Conservation (phyloP, 2,888 invertebrate genomes). For the Globia sparganii region DNA sequence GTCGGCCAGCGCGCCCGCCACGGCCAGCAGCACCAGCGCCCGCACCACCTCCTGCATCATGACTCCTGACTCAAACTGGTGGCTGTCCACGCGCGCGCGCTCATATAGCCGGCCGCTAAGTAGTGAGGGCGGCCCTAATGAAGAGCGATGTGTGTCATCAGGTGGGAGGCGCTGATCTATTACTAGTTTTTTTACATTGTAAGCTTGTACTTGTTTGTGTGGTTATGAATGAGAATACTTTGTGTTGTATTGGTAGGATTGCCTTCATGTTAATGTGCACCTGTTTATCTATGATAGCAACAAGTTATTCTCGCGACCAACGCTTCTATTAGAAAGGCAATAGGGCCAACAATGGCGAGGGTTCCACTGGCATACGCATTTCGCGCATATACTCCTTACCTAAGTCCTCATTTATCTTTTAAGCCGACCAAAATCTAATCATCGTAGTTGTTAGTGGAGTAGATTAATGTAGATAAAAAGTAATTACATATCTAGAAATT, state of each 20-base stretch:
- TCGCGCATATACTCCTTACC: neutral
- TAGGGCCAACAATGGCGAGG: neutral
- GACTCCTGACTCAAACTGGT: neutral
- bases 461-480: neutral
- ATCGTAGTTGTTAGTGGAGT: too few species aligned
- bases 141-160: conserved; percentile 32
- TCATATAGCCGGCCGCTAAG: conserved; percentile 46
- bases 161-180: conserved; percentile 20
- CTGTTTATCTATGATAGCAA: conserved; percentile 23
- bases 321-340: neutral
- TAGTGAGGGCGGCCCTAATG: neutral
- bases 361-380: neutral
- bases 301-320: neutral
- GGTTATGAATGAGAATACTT: neutral
- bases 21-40: conserved; percentile 50
- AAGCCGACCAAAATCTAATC: neutral
- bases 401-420: neutral
- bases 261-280: neutral
- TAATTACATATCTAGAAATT: neutral
- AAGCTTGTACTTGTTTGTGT: conserved; percentile 15
- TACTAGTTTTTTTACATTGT: conserved; percentile 28
- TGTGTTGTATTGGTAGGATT: neutral
- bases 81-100: neutral
- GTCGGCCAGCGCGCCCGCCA: conserved; percentile 63
- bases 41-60: conserved; percentile 35